Evolutionary conservation across 2,797 vertebrate genomes (phyloP).

Genomic region (Xenentodon cancila): DNA sequence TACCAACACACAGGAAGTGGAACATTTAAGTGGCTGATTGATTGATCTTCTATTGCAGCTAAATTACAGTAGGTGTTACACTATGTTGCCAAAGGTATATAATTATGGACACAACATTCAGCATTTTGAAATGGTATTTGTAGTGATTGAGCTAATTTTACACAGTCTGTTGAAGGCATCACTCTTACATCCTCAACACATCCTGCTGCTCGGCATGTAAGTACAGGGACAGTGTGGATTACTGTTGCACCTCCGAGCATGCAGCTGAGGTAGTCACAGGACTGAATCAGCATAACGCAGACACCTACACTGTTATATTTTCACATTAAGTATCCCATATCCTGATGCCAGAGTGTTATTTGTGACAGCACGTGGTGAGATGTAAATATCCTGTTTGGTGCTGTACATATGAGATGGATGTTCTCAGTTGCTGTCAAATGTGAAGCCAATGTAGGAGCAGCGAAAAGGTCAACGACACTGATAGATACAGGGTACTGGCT

Average conservation of each 20-base stretch:
- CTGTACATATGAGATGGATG: not conserved
- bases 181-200: not conserved
- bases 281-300: not conserved
- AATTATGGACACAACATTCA: not conserved
- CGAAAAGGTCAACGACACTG: no score
- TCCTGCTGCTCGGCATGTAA: not conserved
- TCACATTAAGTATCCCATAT: slow-evolving; percentile 2
- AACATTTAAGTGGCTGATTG: slow-evolving; percentile 29
- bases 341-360: not conserved
- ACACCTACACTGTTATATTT: not conserved
- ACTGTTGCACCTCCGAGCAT: not conserved
- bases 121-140: not conserved
- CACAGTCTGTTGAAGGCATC: not conserved
- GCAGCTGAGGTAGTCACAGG: not conserved
- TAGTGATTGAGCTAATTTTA: not conserved
- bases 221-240: not conserved
- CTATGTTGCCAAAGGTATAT: slow-evolving; percentile 8
- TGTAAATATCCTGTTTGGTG: not conserved
- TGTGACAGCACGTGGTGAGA: not conserved
- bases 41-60: slow-evolving; percentile 9
- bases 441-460: not conserved
- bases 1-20: slow-evolving; percentile 24
- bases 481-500: no score
- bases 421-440: not conserved
- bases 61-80: slow-evolving; percentile 3